Evolutionary conservation across 2,797 vertebrate species (phyloP).

Genomic region (Hylomyscus alleni): DNA sequence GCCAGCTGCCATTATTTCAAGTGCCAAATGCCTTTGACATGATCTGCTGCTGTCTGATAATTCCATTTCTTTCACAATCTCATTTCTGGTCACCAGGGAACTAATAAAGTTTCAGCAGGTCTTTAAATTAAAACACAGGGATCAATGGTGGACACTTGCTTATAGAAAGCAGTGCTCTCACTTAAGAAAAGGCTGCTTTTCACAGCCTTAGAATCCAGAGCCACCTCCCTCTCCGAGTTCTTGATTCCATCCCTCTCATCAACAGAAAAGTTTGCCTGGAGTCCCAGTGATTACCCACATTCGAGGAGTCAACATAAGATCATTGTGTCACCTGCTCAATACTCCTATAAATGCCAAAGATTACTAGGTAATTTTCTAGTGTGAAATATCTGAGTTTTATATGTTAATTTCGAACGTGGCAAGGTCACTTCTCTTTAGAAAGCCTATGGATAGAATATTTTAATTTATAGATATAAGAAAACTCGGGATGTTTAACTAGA

Average conservation of each 20-base stretch:
- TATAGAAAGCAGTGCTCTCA: conserved; percentile 64
- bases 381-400: conserved; percentile 43
- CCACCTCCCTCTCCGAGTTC: conserved; percentile 49
- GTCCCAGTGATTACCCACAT: neutral
- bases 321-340: conserved; percentile 1
- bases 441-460: neutral
- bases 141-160: conserved; percentile 66
- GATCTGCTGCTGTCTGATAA: neutral
- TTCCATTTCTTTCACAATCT: neutral
- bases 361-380: neutral
- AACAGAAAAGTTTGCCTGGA: conserved; percentile 46
- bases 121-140: conserved; percentile 66
- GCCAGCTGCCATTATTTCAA: neutral
- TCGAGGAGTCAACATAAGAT: conserved; percentile 63
- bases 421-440: conserved; percentile 21
- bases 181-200: conserved; percentile 68
- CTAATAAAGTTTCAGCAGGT: conserved; percentile 31
- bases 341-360: conserved; percentile 47
- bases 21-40: neutral
- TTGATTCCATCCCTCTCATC: conserved; percentile 57
- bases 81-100: conserved; percentile 33
- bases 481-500: neutral
- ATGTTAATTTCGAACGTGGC: conserved; percentile 37
- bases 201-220: conserved; percentile 54
- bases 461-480: neutral